Base-by-base conservation (phyloP, 1,140 invertebrate genomes). In the Ceratitis capitata region DNA sequence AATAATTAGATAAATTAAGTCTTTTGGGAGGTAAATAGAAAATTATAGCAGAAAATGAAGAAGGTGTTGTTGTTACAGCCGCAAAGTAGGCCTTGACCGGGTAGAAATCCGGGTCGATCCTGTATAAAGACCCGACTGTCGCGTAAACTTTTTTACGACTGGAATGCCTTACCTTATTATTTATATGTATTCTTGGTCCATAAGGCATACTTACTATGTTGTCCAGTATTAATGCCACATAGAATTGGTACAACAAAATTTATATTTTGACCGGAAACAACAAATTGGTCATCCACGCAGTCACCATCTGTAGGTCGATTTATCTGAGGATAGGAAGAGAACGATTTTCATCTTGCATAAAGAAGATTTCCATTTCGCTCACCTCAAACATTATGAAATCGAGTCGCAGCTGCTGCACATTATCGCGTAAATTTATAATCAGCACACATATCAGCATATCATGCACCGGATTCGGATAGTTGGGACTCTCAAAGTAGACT, bases 191-290 rank as follows among this genome's bases (percentile, higher is more conserved):
- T n/a, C n/a, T n/a, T n/a, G n/a, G n/a, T n/a, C n/a, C n/a, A n/a
- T n/a, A n/a, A n/a, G n/a, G n/a, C n/a, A n/a, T 78, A 92, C 92
- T 93, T 92, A 97, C 96, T 91, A 88, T 96, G 96, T 90, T 96
- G 95, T 2, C 95, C 96, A 4, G 94, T 94, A 87, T 96, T 96
- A 47, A 95, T 93, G 35, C 96, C 96, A 90, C 96, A 97, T 26
- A 97, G 89, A 12, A 94, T 92, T 0, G 96, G 96, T 35, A 96
- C 92, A 7, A 94, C 88, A 84, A 93, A 94, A 87, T 96, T 96
- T 0, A 93, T 88, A 89, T 96, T 95, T 88, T 95, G 95, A 14
- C 95, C 95, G 1, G 94, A 94, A 29, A 96, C 93, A 2, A 95
- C 92, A 85, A 97, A 94, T 85, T 94, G 93, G 89, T 96, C 96